These are phyloP conservation scores for Poeciliopsis infans DNA, from an alignment of 2,797 vertebrate species.

Conservation along the genomic window DNA sequence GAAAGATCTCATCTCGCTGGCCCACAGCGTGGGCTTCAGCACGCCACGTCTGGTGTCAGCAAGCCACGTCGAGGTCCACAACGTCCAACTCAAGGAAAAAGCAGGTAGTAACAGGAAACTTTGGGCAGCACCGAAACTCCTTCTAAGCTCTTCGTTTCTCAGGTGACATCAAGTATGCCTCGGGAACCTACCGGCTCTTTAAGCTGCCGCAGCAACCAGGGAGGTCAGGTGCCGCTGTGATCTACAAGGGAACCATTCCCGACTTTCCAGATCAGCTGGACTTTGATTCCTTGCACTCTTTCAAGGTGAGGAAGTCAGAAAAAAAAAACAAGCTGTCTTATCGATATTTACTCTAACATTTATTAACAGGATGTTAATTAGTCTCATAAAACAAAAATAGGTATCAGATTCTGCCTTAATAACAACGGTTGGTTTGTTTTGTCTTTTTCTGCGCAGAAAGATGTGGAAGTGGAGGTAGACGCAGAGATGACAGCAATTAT, in stretches of 20 bases:
- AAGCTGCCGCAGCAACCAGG: constrained; percentile 67
- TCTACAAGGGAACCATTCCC: constrained; percentile 74
- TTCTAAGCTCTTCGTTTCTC: background rate
- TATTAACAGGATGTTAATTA: background rate
- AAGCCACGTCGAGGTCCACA: constrained; percentile 69
- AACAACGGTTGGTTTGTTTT: background rate
- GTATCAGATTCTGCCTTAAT: background rate
- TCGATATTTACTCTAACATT: constrained; percentile 3
- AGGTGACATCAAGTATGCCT: constrained; percentile 79
- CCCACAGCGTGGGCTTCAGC: constrained; percentile 76
- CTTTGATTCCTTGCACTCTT: constrained; percentile 76
- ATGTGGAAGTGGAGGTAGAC: constrained; percentile 64
- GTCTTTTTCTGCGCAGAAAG: constrained; percentile 61
- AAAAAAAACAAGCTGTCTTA: background rate
- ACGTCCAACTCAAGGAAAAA: constrained; percentile 74
- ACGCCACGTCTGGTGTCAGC: constrained; percentile 74
- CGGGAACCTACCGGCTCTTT: constrained; percentile 81
- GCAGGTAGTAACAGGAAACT: constrained; percentile 61
- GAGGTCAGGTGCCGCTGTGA: constrained; percentile 58
- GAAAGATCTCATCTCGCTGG: constrained; percentile 75
- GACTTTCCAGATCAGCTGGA: constrained; percentile 69
- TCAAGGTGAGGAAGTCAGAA: constrained; percentile 72
- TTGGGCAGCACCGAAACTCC: background rate
- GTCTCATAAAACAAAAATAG: background rate
- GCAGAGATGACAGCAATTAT: constrained; percentile 74